Base-by-base conservation (phyloP, 2,113 vertebrate species). In the Gobius niger region DNA sequence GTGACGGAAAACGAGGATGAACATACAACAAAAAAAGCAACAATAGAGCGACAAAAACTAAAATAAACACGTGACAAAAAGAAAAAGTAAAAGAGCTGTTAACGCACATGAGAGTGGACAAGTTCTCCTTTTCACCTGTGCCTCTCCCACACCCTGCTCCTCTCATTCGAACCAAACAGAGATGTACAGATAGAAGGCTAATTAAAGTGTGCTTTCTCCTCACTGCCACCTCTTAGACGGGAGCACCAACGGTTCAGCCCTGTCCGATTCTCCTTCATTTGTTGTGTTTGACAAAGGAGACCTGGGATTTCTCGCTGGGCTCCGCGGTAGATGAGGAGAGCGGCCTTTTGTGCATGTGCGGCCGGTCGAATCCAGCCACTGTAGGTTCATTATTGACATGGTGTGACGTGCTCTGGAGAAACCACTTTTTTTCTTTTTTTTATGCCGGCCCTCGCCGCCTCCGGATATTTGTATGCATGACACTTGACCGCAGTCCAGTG, bases 121-220 rank as follows among this genome's bases (percentile, higher is more conserved):
- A 1, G 16, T 42, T 59, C 14, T 44, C 56, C 41, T 4, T 62
- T 42, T 61, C 14, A 56, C 18, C 18, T n/a, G 63, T 13, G 6
- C 44, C 7, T 44, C 41, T 59, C 46, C 49, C 47, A 41, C 47
- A 60, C 46, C 24, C 44, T 47, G 42, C 68, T 66, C 63, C 9
- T 46, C 71, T 67, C 59, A 57, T 78, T 19, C 56, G 59, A 78
- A 68, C 49, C 46, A 69, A 68, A 65, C 71, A 47, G 60, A 83
- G 82, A 82, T 75, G 70, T 74, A 69, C 52, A 80, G 83, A 87
- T 80, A 73, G 63, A 75, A 65, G 69, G 67, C 68, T 80, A 86
- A 87, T 87, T 89, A 85, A 65, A 63, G 70, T 76, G 72, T 76
- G 67, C 78, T 74, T 79, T 84, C 64, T 70, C 59, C 77, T 67